Base-by-base conservation (phyloP, 2,797 vertebrate genomes). In the Artibeus jamaicensis region DNA sequence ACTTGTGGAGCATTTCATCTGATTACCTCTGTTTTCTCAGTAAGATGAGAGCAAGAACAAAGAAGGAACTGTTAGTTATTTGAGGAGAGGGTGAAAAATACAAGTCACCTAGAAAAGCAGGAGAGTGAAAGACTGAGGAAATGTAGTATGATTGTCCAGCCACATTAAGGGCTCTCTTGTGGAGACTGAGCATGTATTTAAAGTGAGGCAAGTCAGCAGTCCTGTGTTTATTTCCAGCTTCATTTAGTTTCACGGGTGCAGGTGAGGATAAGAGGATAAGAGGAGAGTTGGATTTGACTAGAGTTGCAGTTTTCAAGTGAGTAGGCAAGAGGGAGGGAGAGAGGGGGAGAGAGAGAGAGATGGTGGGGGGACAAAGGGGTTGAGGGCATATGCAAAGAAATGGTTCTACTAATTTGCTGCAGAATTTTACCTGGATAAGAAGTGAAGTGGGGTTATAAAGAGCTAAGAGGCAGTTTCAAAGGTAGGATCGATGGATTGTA, bases 201-300 rank as follows among this genome's bases (percentile, higher is more conserved):
- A 91, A 91, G 85, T 2, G 44, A 92, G 82, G 77, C 4, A 3
- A 91, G 77, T 97, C 95, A 93, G 96, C 92, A 81, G 90, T 86
- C 90, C 46, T 93, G 90, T 46, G 96, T 90, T 96, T 96, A 94
- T 96, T 97, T 95, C 93, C 95, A 96, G 96, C 88, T 93, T 95
- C 95, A 92, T 97, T 96, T 97, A 95, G 90, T 91, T 92, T 65
- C 88, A 46, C 0, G n/a, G 65, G 92, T 70, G 90, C 78, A 86
- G 85, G 82, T 84, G 92, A 96, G 97, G 77, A 18, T 85, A 73
- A 34, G 92, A 96, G 97, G 77, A 16, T 85, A 67, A 34, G 37
- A 65, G 42, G 48, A 93, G 88, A 65, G 81, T 32, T 79, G 78
- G 22, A 70, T 88, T 91, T 88, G 37, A 84, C 50, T 34, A 53